phyloP scores from a whole-genome alignment of 2,888 invertebrate genomes.

The Matsumyia berberina region DNA sequence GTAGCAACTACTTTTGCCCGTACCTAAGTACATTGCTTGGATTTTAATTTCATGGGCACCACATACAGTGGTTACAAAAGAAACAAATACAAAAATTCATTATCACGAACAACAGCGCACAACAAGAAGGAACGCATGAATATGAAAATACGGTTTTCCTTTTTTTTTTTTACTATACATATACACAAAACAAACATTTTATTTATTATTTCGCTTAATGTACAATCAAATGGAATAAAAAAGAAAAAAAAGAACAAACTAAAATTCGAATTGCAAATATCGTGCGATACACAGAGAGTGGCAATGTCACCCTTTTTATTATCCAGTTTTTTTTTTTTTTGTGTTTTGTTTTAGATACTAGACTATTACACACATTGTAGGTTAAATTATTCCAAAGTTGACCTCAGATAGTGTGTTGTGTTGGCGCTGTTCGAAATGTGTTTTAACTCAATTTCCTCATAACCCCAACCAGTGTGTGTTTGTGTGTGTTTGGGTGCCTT shows the following conservation, averaged over 20 bases:
- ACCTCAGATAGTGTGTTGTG: slow-evolving; percentile 66
- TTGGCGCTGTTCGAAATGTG: slow-evolving; percentile 49
- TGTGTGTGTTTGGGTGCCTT: too few species aligned
- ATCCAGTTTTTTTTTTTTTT: slow-evolving; percentile 36
- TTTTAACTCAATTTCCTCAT: slow-evolving; percentile 46
- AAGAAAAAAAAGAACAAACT: slow-evolving; percentile 33
- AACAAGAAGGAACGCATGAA: slow-evolving; percentile 54
- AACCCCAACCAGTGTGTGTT: not conserved
- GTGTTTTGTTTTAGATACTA: slow-evolving; percentile 47
- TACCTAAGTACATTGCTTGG: slow-evolving; percentile 46
- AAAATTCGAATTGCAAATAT: slow-evolving; percentile 74
- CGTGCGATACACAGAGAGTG: slow-evolving; percentile 40
- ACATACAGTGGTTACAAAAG: not conserved
- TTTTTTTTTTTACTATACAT: slow-evolving; percentile 32
- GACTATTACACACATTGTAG: slow-evolving; percentile 56
- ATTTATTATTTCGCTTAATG: slow-evolving; percentile 75
- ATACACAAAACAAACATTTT: slow-evolving; percentile 43
- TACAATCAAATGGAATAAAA: slow-evolving; percentile 59
- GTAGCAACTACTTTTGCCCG: slow-evolving; percentile 28
- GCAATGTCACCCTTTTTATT: slow-evolving; percentile 74
- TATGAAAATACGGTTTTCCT: slow-evolving; percentile 72
- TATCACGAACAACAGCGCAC: slow-evolving; percentile 48
- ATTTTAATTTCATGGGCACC: slow-evolving; percentile 65
- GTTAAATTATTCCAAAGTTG: slow-evolving; percentile 72
- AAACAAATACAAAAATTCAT: slow-evolving; percentile 54